These are phyloP conservation scores for Cerceris ruficornis DNA, from an alignment of 2,888 invertebrate genomes.

Conservation along the genomic window DNA sequence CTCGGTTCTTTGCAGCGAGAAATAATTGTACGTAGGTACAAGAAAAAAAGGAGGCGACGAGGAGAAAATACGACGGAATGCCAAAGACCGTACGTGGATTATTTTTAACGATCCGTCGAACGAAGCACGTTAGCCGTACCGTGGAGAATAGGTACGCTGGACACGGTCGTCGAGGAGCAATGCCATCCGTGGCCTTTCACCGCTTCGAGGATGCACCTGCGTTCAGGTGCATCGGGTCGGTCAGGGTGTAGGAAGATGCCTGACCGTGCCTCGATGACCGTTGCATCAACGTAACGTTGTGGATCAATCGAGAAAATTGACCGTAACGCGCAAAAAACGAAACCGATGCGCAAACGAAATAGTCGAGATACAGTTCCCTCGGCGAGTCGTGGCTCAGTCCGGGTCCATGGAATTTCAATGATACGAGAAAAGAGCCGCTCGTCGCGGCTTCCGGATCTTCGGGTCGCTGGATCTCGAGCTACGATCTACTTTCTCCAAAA, in stretches of 20 bases:
- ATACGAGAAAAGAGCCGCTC: no score
- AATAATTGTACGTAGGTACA: background rate
- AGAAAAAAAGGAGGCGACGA: background rate
- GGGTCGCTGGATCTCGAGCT: background rate
- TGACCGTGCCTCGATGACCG: constrained; percentile 12
- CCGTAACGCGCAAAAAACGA: no score
- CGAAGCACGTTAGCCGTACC: constrained; percentile 15
- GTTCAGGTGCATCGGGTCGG: constrained; percentile 44
- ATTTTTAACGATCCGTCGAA: constrained; percentile 28
- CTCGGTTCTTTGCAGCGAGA: constrained; percentile 24
- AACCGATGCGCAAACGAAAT: no score
- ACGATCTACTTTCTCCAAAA: background rate
- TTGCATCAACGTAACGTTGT: constrained; percentile 25
- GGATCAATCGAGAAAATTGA: constrained; percentile 28
- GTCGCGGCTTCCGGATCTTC: no score
- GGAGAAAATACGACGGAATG: background rate
- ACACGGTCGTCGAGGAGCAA: constrained; percentile 45
- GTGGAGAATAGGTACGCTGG: constrained; percentile 46
- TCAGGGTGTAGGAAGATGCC: constrained; percentile 43
- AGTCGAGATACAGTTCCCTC: no score
- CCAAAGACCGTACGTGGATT: constrained; percentile 30
- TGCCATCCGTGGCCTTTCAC: constrained; percentile 59
- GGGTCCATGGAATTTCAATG: no score
- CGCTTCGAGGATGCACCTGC: constrained; percentile 51
- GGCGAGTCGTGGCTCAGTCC: no score